A percentile compares a stretch with the other conserved stretches of the same genome.
These are phyloP conservation scores for Macrosteles quadrilineatus DNA, from an alignment of 1,140 invertebrate species.

Conservation along the genomic window DNA sequence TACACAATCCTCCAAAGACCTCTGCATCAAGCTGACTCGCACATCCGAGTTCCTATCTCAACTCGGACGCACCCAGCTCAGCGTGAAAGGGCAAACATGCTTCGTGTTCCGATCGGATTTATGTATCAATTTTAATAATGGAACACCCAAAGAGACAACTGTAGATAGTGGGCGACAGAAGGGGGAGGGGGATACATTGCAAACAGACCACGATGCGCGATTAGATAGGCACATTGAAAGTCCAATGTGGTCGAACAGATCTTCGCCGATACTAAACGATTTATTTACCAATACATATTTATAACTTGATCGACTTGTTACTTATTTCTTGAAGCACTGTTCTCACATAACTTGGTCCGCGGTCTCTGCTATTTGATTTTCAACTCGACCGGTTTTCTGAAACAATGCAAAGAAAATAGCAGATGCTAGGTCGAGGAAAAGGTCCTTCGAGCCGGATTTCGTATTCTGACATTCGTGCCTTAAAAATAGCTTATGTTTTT, in stretches of 20 bases:
- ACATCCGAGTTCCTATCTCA: too few species aligned
- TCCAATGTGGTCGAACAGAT: background rate
- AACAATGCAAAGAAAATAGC: too few species aligned
- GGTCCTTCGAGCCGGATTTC: too few species aligned
- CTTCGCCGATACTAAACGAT: background rate
- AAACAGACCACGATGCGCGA: conserved; percentile 13
- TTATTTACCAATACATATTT: conserved; percentile 18
- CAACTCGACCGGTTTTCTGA: too few species aligned
- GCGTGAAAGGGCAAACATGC: conserved; percentile 15
- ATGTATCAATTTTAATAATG: conserved; percentile 14
- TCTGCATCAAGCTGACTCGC: too few species aligned
- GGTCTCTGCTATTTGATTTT: too few species aligned
- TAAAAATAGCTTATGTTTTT: too few species aligned
- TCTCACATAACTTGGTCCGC: conserved; percentile 16
- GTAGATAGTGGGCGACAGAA: background rate
- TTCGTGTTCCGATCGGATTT: conserved; percentile 10
- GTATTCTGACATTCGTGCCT: too few species aligned
- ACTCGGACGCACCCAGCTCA: background rate
- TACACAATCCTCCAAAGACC: too few species aligned
- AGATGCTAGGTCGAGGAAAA: too few species aligned
- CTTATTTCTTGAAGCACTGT: background rate
- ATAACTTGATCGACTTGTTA: conserved; percentile 18
- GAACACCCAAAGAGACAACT: conserved; percentile 16
- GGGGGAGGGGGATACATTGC: background rate
- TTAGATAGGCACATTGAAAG: conserved; percentile 8